Evolutionary conservation across 2,888 invertebrate species (phyloP).

Genomic region (Oscheius sp.): DNA sequence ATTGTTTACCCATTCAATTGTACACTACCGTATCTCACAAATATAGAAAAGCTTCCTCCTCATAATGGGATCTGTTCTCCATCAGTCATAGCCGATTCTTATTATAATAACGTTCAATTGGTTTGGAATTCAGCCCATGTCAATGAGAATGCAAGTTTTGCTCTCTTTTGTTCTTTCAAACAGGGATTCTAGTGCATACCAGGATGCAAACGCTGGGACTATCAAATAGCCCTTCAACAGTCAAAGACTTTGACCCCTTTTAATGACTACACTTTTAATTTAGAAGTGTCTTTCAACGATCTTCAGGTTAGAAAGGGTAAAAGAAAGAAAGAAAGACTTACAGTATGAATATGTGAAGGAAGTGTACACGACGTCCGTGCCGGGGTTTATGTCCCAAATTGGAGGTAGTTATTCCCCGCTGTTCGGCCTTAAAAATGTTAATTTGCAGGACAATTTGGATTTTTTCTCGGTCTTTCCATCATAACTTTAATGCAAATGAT

Average conservation of each 20-base stretch:
- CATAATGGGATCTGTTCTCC: constrained; percentile 52
- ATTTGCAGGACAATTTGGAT: constrained; percentile 56
- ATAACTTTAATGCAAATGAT: constrained; percentile 66
- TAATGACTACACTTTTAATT: constrained; percentile 58
- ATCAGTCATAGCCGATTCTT: constrained; percentile 55
- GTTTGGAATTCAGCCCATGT: constrained; percentile 61
- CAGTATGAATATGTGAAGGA: constrained; percentile 67
- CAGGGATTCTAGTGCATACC: constrained; percentile 48
- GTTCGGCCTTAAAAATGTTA: constrained; percentile 22
- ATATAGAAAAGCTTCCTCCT: constrained; percentile 45
- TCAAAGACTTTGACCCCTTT: constrained; percentile 54
- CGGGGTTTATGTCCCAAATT: constrained; percentile 69
- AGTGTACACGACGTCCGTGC: constrained; percentile 65
- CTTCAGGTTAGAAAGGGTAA: constrained; percentile 48
- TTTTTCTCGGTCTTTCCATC: constrained; percentile 64
- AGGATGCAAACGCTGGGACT: constrained; percentile 67
- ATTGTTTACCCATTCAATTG: constrained; percentile 65
- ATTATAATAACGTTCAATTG: constrained; percentile 62
- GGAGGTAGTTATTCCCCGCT: constrained; percentile 51
- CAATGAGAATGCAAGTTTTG: constrained; percentile 55
- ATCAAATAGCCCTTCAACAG: constrained; percentile 59
- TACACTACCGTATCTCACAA: constrained; percentile 56
- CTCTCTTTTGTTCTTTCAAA: no score
- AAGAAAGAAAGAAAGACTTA: constrained; percentile 11
- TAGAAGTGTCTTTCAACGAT: constrained; percentile 65